These are phyloP conservation scores for Ceratina japonica DNA, from an alignment of 1,140 invertebrate species.

Conservation along the genomic window DNA sequence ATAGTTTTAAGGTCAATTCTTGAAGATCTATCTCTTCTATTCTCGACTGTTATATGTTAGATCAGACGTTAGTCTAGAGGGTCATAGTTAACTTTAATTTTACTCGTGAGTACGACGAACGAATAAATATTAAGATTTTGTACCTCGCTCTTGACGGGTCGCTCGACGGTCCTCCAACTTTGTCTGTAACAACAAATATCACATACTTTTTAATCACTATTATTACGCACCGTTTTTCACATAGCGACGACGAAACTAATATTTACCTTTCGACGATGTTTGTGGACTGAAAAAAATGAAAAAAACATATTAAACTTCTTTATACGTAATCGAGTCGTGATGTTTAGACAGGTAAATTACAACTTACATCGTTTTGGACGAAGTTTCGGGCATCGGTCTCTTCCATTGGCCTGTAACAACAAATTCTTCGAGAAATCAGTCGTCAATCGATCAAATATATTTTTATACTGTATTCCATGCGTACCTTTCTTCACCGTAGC, in stretches of 20 bases:
- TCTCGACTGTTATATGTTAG: slow-evolving; percentile 19
- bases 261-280: slow-evolving; percentile 16
- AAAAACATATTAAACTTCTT: not conserved
- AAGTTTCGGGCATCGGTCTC: not conserved
- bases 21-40: slow-evolving; percentile 14
- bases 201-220: not conserved
- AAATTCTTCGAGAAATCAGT: not conserved
- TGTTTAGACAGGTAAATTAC: not conserved
- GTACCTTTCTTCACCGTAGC: slow-evolving; percentile 68
- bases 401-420: slow-evolving; percentile 18
- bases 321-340: too few relatives aligned
- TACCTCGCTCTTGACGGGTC: slow-evolving; percentile 71
- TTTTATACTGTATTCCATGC: too few relatives aligned
- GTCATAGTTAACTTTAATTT: slow-evolving; percentile 6
- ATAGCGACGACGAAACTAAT: not conserved
- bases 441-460: not conserved
- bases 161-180: slow-evolving; percentile 34
- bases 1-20: not conserved
- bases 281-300: slow-evolving; percentile 16
- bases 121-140: slow-evolving; percentile 26
- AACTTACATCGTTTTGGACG: slow-evolving; percentile 24
- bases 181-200: slow-evolving; percentile 58
- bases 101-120: not conserved
- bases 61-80: not conserved
- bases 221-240: not conserved